phyloP scores from a whole-genome alignment of 2,888 invertebrate species.

The Epistrophe grossulariae region DNA sequence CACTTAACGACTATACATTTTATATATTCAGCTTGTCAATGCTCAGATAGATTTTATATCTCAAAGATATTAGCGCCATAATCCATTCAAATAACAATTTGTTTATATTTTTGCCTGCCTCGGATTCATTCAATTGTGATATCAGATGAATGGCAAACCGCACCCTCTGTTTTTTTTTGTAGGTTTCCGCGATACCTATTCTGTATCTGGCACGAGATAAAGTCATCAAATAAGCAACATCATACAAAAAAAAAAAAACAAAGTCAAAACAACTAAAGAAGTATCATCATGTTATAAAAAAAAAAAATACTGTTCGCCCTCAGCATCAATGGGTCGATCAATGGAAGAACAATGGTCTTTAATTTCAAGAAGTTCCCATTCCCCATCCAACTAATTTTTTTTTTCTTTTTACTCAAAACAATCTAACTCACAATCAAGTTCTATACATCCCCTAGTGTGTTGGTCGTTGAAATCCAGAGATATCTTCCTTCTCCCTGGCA shows the following conservation, averaged over 20 bases:
- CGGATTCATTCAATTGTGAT: conserved; percentile 1
- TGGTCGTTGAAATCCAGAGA: conserved; percentile 21
- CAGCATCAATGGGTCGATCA: conserved; percentile 24
- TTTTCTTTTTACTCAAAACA: conserved; percentile 20
- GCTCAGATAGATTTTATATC: conserved; percentile 14
- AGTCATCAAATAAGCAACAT: conserved; percentile 30
- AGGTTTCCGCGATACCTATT: neutral
- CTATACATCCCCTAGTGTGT: neutral
- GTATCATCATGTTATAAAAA: conserved; percentile 16
- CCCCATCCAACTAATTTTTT: conserved; percentile 19
- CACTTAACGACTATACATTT: conserved; percentile 7
- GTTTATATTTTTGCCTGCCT: conserved; percentile 29
- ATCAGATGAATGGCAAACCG: conserved; percentile 10
- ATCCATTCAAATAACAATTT: conserved; percentile 45
- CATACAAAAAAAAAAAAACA: neutral
- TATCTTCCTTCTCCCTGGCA: conserved; percentile 43
- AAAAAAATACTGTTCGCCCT: conserved; percentile 49
- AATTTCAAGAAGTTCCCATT: conserved; percentile 48
- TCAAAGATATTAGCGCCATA: conserved; percentile 39
- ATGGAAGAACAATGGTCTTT: conserved; percentile 62
- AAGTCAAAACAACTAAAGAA: conserved; percentile 37
- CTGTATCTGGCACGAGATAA: conserved; percentile 6
- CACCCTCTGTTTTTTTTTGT: neutral
- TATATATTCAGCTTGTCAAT: conserved; percentile 23
- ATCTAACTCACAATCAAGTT: conserved; percentile 42